phyloP scores from a whole-genome alignment of 1,140 invertebrate species.

The Temnothorax nylanderi region DNA sequence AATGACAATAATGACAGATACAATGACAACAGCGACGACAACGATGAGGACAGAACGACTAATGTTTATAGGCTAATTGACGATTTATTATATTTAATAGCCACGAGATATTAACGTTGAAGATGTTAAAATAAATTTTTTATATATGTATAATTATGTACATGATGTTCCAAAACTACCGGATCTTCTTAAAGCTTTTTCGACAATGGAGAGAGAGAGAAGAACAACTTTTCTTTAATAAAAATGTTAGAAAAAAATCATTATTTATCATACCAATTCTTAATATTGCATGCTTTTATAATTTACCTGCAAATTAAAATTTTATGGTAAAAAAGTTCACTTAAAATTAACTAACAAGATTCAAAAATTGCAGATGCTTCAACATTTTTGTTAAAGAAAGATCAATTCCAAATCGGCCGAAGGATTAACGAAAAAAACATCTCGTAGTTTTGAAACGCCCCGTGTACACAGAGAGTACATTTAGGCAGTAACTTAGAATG shows the following conservation, averaged over 20 bases:
- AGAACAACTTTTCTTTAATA: not conserved
- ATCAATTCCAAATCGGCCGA: not conserved
- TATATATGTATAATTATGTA: conserved; percentile 53
- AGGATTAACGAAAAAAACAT: not conserved
- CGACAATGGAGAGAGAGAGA: not conserved
- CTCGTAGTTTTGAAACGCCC: not conserved
- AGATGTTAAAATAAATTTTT: conserved; percentile 52
- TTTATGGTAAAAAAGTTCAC: not conserved
- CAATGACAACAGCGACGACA: conserved; percentile 37
- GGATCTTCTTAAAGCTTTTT: not conserved
- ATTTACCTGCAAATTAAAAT: not conserved
- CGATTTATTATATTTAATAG: conserved; percentile 71
- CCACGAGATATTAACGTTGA: conserved; percentile 70
- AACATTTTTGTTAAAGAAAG: not conserved
- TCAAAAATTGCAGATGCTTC: not conserved
- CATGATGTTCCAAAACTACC: not conserved
- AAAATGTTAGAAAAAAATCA: not conserved
- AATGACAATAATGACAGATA: conserved; percentile 37
- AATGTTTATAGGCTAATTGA: conserved; percentile 55
- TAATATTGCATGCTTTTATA: not conserved
- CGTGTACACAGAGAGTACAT: conserved; percentile 51
- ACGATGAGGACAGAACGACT: conserved; percentile 11
- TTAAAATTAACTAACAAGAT: not conserved
- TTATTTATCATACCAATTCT: not conserved
- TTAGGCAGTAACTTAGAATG: conserved; percentile 63